Conservation (phyloP, 1,140 invertebrate genomes). For the Maniola jurtina region DNA sequence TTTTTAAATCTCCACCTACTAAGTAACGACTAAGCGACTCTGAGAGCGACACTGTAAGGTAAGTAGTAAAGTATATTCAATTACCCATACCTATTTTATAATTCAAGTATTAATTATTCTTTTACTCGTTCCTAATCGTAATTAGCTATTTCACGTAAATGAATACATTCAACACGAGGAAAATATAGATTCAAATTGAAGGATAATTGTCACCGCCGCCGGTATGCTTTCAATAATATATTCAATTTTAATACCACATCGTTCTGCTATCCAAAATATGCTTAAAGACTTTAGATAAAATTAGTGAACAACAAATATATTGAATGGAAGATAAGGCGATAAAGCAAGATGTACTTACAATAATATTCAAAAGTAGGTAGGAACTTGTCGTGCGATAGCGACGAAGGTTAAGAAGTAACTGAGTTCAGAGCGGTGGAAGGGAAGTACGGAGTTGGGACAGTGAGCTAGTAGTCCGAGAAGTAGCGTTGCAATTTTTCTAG, state of each 20-base stretch:
- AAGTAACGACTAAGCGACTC: too few relatives aligned
- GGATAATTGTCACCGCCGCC: neutral
- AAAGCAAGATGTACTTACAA: slow-evolving; percentile 1
- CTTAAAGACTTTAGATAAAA: neutral
- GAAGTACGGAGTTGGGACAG: too few relatives aligned
- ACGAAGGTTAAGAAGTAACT: neutral
- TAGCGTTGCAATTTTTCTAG: too few relatives aligned
- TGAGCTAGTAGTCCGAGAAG: too few relatives aligned
- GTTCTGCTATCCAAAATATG: neutral
- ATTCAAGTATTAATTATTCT: too few relatives aligned
- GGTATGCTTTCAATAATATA: neutral
- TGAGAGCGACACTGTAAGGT: too few relatives aligned
- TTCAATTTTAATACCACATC: neutral
- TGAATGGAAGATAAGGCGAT: neutral
- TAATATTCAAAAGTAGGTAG: neutral
- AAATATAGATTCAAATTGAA: neutral
- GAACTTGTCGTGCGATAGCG: neutral
- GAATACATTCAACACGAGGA: neutral
- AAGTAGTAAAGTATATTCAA: too few relatives aligned
- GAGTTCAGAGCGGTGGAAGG: too few relatives aligned
- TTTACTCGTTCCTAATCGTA: neutral
- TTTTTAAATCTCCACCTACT: too few relatives aligned
- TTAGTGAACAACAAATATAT: neutral
- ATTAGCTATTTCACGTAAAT: neutral
- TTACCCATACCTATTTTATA: too few relatives aligned